A percentile compares a stretch with the other conserved stretches of the same genome.
Conservation (phyloP, 2,113 vertebrate species). For the Thomomys bottae region DNA sequence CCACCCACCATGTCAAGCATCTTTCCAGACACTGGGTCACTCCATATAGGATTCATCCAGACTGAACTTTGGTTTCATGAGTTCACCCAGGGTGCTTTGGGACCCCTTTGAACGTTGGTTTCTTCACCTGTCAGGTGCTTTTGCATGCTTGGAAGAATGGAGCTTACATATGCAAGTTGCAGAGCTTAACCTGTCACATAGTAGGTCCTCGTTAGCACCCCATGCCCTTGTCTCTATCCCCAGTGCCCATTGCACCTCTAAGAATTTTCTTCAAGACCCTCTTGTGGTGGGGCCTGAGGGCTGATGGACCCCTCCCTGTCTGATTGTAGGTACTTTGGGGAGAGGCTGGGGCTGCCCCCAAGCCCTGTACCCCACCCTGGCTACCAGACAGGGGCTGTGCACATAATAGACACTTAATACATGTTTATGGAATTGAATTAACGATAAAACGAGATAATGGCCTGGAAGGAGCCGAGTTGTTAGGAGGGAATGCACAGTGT, state of each 20-base stretch:
- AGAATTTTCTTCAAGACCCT: neutral
- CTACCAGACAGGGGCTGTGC: conserved; percentile 66
- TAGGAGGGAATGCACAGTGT: conserved; percentile 76
- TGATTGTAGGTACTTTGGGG: neutral
- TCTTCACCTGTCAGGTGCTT: conserved; percentile 3
- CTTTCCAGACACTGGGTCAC: neutral
- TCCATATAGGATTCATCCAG: neutral
- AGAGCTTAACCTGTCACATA: neutral
- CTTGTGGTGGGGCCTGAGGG: neutral
- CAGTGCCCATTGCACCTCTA: neutral
- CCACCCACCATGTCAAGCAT: neutral
- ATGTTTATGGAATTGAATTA: conserved; percentile 83
- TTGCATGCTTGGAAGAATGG: neutral
- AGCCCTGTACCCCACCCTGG: conserved; percentile 46
- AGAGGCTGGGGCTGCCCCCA: neutral
- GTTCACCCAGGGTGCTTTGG: neutral
- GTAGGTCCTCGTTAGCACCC: neutral
- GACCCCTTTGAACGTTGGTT: neutral
- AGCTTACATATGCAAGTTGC: neutral
- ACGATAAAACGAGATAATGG: conserved; percentile 82
- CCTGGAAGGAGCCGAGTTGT: conserved; percentile 80
- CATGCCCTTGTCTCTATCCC: neutral
- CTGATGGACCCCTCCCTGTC: neutral
- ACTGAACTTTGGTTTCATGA: neutral
- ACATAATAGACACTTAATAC: conserved; percentile 82